A percentile compares a stretch with the other conserved stretches of the same genome.
Evolutionary conservation across 2,888 invertebrate species (phyloP).

Genomic region (Micoletzkya japonica): DNA sequence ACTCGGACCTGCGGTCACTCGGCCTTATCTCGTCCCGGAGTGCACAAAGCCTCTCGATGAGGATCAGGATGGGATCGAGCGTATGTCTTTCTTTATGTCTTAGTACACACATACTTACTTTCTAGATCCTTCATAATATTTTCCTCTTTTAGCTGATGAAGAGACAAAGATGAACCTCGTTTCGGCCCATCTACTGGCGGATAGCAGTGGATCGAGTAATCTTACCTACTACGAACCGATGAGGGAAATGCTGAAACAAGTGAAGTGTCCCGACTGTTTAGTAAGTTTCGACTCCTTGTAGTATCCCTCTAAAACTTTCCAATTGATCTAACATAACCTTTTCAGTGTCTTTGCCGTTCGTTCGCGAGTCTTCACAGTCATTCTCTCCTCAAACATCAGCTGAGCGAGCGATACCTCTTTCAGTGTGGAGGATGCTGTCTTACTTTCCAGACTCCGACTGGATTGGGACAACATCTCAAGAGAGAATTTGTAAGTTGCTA

Average conservation of each 20-base stretch:
- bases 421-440: slow-evolving; percentile 6
- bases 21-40: too few relatives aligned
- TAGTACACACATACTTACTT: background rate
- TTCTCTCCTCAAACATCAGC: background rate
- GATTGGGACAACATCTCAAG: slow-evolving; percentile 22
- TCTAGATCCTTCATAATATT: background rate
- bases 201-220: background rate
- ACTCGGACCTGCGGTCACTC: too few relatives aligned
- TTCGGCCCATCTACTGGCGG: slow-evolving; percentile 10
- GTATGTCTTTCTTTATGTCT: too few relatives aligned
- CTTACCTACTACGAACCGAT: slow-evolving; percentile 5
- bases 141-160: background rate
- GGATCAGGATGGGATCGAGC: too few relatives aligned
- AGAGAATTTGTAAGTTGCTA: slow-evolving; percentile 10
- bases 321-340: background rate
- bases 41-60: too few relatives aligned
- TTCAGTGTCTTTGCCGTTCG: slow-evolving; percentile 2
- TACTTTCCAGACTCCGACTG: slow-evolving; percentile 20
- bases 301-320: background rate
- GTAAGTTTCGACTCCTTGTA: background rate
- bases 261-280: slow-evolving; percentile 6
- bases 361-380: slow-evolving; percentile 9
- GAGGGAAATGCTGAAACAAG: slow-evolving; percentile 7
- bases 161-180: background rate
- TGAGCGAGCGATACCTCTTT: background rate